These are phyloP conservation scores for Tribolium madens DNA, from an alignment of 1,140 invertebrate species.

Conservation along the genomic window DNA sequence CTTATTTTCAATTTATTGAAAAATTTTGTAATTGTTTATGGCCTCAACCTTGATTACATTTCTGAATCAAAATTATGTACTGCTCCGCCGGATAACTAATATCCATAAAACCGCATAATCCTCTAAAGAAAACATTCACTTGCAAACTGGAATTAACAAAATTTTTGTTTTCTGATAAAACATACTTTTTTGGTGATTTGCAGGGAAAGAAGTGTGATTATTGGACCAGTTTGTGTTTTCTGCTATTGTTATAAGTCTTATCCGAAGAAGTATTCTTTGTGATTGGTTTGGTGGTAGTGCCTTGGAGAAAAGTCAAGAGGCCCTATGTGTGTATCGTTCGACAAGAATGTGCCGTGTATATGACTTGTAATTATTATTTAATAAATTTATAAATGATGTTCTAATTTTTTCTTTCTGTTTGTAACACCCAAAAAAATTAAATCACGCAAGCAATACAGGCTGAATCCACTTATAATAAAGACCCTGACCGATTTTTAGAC, in stretches of 20 bases:
- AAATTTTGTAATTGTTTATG: neutral
- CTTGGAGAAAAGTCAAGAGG: neutral
- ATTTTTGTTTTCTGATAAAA: too few species aligned
- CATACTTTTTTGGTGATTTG: too few species aligned
- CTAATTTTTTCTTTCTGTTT: too few species aligned
- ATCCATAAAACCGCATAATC: constrained; percentile 10
- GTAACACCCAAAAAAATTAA: too few species aligned
- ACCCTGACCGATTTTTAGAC: too few species aligned
- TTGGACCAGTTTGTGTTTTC: neutral
- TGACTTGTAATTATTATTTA: too few species aligned
- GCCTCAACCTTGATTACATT: neutral
- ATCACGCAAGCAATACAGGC: too few species aligned
- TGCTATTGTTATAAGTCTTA: neutral
- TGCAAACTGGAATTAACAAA: too few species aligned
- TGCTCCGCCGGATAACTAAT: neutral
- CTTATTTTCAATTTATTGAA: neutral
- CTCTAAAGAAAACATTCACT: neutral
- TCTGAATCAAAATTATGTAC: constrained; percentile 33
- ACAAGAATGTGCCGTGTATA: too few species aligned
- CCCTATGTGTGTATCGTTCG: neutral
- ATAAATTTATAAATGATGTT: too few species aligned
- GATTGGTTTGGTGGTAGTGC: neutral
- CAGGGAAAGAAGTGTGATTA: too few species aligned
- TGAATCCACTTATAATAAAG: too few species aligned
- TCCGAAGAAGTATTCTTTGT: neutral